Base-by-base conservation (phyloP, 2,113 vertebrate species). In the Chloebia gouldiae region DNA sequence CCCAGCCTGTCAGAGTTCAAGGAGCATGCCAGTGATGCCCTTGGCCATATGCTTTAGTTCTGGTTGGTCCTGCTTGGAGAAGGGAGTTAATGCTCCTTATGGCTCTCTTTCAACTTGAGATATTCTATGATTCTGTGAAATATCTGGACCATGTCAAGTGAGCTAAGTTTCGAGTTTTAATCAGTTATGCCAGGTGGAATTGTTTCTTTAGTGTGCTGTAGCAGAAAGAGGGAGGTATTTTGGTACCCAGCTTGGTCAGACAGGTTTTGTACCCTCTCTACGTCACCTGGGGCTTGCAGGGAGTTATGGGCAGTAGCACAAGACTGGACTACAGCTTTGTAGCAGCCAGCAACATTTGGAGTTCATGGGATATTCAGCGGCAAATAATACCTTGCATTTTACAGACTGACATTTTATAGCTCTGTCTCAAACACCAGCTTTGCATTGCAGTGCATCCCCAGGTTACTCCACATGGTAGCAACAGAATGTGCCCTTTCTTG, bases 181-280 rank as follows among this genome's bases (percentile, higher is more conserved):
- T 50, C 13, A 13, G 30, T 49, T 72, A 14, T 63, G 11, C 35
- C 33, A 53, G 35, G 31, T 53, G 44, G 15, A 22, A 63, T 10
- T 56, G 7, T 87, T 92, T 72, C 49, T 91, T 60, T 17, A 37
- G 22, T 6, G 18, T 2, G 2, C 31, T 68, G 4, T 30, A 61
- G 28, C 56, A 20, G 7, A 68, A 81, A 59, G n/a, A n/a, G 12
- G 44, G 37, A 77, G 15, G 13, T 53, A n/a, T 75, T 54, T 59
- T 61, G 57, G 16, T 42, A 51, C 3, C 13, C 0, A 2, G 11
- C 20, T 54, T 22, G 21, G 6, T 42, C 39, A n/a, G 61, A 15
- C 0, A 0, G 15, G 7, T 37, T 60, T 76, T 30, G 7, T 66
- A 22, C 8, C 11, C 12, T 42, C 54, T 16, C 57, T 39, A 28